Evolutionary conservation across 2,113 vertebrate species (phyloP), one percentile per base, ranked within the genome.

Genomic region (Trogon melanurus): DNA sequence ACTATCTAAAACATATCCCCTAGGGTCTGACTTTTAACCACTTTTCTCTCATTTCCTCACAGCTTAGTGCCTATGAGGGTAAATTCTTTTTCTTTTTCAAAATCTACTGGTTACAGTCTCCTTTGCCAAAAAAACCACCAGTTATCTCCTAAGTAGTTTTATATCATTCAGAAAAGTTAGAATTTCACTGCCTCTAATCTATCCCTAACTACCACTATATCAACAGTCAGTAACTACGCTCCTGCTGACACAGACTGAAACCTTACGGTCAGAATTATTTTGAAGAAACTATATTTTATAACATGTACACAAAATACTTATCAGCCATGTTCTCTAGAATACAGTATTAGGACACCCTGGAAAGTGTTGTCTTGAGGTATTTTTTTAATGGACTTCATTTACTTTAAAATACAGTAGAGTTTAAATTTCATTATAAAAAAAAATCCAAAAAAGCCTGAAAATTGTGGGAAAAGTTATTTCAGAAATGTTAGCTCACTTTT

Each of bases 361-460:
- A 30, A 72, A 72, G 4, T 54, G 3, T 44, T 82, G 13, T 34
- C 25, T 20, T 58, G 25, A 70, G 67, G 8, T 71, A 19, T 2
- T 57, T 65, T 83, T 64, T 53, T 29, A 57, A 58, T 23, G 6
- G 4, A n/a, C 5, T 83, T 81, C 16, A 3, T n/a, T 73, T 69
- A 25, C 34, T 86, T 89, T 48, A 29, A 71, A 64, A n/a, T 7
- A 56, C 34, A 16, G 20, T 19, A 36, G 2, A 79, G 8, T 79
- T 89, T 74, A 86, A 84, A 81, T 69, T 21, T 16, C 4, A 18
- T 19, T 16, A 22, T 26, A 36, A 54, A 83, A 81, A 23, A 15
- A 45, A 15, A 47, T 5, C 0, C 0, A 2, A 16, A 69, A 32
- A 16, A 26, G 1, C 4, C 13, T 34, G 6, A 12, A 62, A 67